Base-by-base conservation (phyloP, 2,113 vertebrate genomes). In the Turdus rufiventris region DNA sequence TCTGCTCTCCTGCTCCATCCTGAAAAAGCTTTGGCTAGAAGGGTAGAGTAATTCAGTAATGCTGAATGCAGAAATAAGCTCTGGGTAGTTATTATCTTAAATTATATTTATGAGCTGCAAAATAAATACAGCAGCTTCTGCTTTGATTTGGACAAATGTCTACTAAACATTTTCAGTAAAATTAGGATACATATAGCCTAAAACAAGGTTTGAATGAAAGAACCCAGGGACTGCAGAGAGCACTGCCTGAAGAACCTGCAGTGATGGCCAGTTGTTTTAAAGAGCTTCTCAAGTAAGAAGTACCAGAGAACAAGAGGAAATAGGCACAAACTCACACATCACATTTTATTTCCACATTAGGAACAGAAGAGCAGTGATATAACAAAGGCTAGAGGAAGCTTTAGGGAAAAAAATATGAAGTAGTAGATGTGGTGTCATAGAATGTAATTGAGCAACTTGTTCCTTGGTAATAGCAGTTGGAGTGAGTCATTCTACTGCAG, bases 21-120 rank as follows among this genome's bases (percentile, higher is more conserved):
- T 85, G 58, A 85, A 86, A 86, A 67, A 45, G 62, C 74, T 80
- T 96, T 91, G 87, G 67, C 77, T 94, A 75, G 68, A 92, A 97
- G 72, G 66, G 48, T 33, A 94, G 58, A 94, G 92, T 94, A 96
- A 96, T 86, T 96, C 82, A 88, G 77, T 36, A 71, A 42, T 91
- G 40, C 70, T 68, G 56, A 93, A 38, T 86, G 76, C 72, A 74
- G 63, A 93, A 81, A 93, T 88, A 50, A 93, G 25, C 12, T 48
- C 38, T 56, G 21, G 53, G 73, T 96, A 88, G 89, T 91, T 76
- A 92, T 85, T 79, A 79, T 21, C 66, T 85, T 94, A 96, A 86
- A 83, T 94, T 43, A 43, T 47, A 66, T 82, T 87, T 81, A 43
- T 2, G 3, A 93, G 56, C 23, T 65, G 81, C 62, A 82, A 94